Base-by-base conservation (phyloP, 2,797 vertebrate genomes). In the Spinibarbus caldwelli region DNA sequence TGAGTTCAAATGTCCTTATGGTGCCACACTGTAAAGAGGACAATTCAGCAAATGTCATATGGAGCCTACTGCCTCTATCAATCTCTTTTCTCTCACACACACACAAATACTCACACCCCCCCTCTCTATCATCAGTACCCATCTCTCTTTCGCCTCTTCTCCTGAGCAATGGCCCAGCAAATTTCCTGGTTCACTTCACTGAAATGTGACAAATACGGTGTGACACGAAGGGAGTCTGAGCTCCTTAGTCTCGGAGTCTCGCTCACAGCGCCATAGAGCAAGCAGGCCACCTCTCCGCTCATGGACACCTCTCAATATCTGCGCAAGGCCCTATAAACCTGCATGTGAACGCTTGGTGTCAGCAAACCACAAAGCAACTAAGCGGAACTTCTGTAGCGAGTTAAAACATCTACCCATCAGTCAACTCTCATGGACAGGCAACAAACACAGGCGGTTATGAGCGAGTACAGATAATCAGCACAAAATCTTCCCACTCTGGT, bases 171-270 rank as follows among this genome's bases (percentile, higher is more conserved):
- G 83, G 86, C 79, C 83, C 88, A 82, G 83, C 89, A 90, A 89
- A 90, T 91, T 91, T 91, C 89, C 88, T 86, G 90, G 89, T 91
- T 90, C 90, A 90, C 89, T 90, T 90, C 90, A 88, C 88, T 88
- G 88, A 90, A 89, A 91, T 90, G 88, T 90, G 87, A 91, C 91
- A 91, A 88, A 91, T 86, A 90, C 71, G 75, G 64, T 86, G 89
- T 89, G 88, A 90, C 91, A 88, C 62, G n/a, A 49, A 86, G 83
- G 87, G 85, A 89, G 71, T 86, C 76, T 82, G 72, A 68, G 75
- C 79, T 82, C 66, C 86, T 88, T 83, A 67, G 77, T 88, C 81
- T 87, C 59, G 49, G 78, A 87, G 83, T 66, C 77, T 64, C 75
- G 80, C 83, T 87, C 70, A 67, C 66, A 23, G 78, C 64, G 78